Conservation (phyloP, 2,888 invertebrate genomes). For the Neria commutata region DNA sequence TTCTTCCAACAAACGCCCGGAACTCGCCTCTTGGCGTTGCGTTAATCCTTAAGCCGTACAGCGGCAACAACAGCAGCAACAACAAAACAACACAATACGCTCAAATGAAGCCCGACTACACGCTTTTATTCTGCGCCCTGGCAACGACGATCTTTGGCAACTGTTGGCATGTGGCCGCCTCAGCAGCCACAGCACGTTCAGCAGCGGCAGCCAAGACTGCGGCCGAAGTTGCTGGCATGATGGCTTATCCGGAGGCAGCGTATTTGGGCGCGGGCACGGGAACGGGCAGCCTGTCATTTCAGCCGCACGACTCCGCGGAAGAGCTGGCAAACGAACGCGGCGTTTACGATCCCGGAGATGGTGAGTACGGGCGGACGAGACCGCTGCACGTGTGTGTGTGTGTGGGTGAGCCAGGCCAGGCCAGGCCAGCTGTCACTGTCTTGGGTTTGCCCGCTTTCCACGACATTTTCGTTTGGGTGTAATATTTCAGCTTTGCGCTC, state of each 20-base stretch:
- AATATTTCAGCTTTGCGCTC: not conserved
- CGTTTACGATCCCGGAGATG: slow-evolving; percentile 61
- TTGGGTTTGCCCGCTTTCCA: not conserved
- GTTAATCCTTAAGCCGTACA: slow-evolving; percentile 15
- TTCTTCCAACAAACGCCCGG: not conserved
- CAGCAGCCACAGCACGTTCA: slow-evolving; percentile 37
- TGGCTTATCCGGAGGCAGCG: slow-evolving; percentile 14
- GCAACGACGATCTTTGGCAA: slow-evolving; percentile 42
- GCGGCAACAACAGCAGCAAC: slow-evolving; percentile 1
- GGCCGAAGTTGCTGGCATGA: slow-evolving; percentile 27
- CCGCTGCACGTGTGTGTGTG: too few species aligned
- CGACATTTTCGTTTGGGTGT: slow-evolving; percentile 10
- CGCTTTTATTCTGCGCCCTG: too few species aligned
- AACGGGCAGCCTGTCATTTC: slow-evolving; percentile 38
- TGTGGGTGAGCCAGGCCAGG: slow-evolving; percentile 28
- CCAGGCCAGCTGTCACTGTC: too few species aligned
- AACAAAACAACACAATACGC: slow-evolving; percentile 1
- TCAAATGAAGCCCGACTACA: slow-evolving; percentile 47
- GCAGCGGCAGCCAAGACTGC: slow-evolving; percentile 18
- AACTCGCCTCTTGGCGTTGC: not conserved
- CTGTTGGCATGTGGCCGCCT: slow-evolving; percentile 33
- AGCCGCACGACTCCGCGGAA: slow-evolving; percentile 40
- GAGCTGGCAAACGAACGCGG: slow-evolving; percentile 42
- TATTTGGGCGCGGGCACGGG: slow-evolving; percentile 19
- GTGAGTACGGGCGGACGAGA: slow-evolving; percentile 51